Percentiles rank a stretch among this genome's conserved stretches.
phyloP scores from a whole-genome alignment of 1,140 invertebrate species.

The Oryzaephilus surinamensis region DNA sequence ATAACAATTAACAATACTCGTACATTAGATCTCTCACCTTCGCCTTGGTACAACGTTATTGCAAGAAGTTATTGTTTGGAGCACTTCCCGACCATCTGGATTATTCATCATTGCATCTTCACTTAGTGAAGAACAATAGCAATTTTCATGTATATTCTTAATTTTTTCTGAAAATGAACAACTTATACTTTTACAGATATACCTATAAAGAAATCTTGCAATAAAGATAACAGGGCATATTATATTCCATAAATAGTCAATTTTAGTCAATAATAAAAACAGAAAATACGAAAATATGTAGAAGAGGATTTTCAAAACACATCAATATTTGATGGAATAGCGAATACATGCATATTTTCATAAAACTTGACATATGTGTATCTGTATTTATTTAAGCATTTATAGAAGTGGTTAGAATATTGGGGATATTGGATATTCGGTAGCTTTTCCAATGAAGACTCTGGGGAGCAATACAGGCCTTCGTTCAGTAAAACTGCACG shows the following conservation, averaged over 20 bases:
- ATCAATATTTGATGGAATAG: no score
- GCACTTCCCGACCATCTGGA: constrained; percentile 29
- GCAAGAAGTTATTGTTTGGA: constrained; percentile 34
- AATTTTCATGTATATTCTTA: constrained; percentile 19
- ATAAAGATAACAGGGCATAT: no score
- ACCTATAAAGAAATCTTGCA: no score
- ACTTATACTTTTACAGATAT: no score
- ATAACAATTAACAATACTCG: no score
- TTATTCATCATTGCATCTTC: constrained; percentile 24
- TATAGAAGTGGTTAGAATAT: constrained; percentile 5
- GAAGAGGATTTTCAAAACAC: not conserved
- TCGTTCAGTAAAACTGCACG: constrained; percentile 13
- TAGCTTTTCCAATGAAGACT: constrained; percentile 7
- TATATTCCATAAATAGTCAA: no score
- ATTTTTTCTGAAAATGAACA: constrained; percentile 18
- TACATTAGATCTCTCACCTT: no score
- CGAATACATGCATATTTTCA: no score
- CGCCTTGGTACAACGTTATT: constrained; percentile 29
- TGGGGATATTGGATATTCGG: constrained; percentile 10
- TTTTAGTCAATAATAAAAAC: no score
- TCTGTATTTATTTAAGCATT: no score
- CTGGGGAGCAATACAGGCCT: constrained; percentile 16
- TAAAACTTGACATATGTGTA: constrained; percentile 11
- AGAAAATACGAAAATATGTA: no score
- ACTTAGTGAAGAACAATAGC: constrained; percentile 15